Evolutionary conservation across 35 echinoderm and acorn worm genomes (phyloP).

Genomic region (Stichopus chloronotus): DNA sequence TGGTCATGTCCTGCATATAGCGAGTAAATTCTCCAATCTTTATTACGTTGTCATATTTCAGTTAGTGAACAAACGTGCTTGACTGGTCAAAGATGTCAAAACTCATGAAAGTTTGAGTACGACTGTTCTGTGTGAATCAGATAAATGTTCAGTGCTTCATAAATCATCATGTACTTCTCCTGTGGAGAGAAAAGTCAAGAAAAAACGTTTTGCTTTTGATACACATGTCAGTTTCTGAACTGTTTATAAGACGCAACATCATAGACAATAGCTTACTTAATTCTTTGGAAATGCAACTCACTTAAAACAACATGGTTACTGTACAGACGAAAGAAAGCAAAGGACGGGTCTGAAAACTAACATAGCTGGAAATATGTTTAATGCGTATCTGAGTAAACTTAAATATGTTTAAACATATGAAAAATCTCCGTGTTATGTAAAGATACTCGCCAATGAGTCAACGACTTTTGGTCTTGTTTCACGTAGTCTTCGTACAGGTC

Average conservation of each 20-base stretch:
- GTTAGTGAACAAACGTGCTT: too few species aligned
- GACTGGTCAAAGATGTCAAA: neutral
- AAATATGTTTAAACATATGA: too few species aligned
- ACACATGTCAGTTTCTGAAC: neutral
- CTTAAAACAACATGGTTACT: too few species aligned
- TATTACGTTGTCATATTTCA: too few species aligned
- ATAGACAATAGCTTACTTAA: neutral
- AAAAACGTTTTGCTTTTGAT: neutral
- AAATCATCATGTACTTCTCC: slow-evolving; percentile 46
- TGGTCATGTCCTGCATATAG: too few species aligned
- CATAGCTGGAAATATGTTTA: too few species aligned
- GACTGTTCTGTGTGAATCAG: slow-evolving; percentile 42
- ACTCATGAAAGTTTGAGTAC: slow-evolving; percentile 49
- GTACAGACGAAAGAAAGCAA: too few species aligned
- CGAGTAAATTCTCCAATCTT: too few species aligned
- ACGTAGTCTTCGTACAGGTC: slow-evolving; percentile 43
- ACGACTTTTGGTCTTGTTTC: slow-evolving; percentile 29
- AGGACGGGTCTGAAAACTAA: too few species aligned
- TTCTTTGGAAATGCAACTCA: too few species aligned
- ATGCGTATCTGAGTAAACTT: too few species aligned
- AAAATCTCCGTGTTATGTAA: too few species aligned
- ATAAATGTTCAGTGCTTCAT: slow-evolving; percentile 40
- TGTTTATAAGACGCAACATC: neutral
- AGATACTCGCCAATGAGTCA: slow-evolving; percentile 8
- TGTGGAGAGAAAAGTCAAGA: neutral